Conservation (phyloP, 1,140 invertebrate species). For the Cepaea nemoralis region DNA sequence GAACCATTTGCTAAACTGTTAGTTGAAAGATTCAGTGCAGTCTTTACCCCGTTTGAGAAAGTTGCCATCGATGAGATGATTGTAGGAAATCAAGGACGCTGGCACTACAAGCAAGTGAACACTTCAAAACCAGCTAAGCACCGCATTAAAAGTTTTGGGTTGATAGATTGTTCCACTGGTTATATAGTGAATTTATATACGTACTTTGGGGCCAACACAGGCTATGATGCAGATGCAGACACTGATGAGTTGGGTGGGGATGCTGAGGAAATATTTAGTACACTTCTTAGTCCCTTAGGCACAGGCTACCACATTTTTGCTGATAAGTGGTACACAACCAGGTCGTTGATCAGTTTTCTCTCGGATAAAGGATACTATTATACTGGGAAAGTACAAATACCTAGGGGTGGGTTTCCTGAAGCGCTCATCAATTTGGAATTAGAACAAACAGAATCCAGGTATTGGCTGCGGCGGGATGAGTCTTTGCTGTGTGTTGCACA, state of each 20-base stretch:
- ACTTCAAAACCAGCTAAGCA: too few relatives aligned
- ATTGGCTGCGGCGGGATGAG: not conserved
- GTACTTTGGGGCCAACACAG: too few relatives aligned
- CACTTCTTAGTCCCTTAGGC: not conserved
- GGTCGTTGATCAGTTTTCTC: not conserved
- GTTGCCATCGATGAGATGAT: too few relatives aligned
- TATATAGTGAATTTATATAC: too few relatives aligned
- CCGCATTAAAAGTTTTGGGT: too few relatives aligned
- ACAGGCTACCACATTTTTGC: slow-evolving; percentile 16
- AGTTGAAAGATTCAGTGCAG: too few relatives aligned
- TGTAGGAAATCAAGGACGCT: too few relatives aligned
- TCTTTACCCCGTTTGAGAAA: too few relatives aligned
- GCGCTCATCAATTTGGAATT: not conserved
- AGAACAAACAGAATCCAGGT: not conserved
- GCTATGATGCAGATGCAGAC: too few relatives aligned
- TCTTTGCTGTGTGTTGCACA: not conserved
- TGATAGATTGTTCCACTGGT: too few relatives aligned
- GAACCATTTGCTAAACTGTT: too few relatives aligned
- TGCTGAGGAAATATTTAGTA: not conserved
- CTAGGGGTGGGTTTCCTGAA: not conserved
- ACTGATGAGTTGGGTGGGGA: not conserved
- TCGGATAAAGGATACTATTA: not conserved
- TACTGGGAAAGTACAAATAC: not conserved
- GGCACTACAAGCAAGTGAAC: too few relatives aligned
- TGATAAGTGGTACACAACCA: slow-evolving; percentile 7